Conservation (phyloP, 2,113 vertebrate species). For the Cyanistes caeruleus region DNA sequence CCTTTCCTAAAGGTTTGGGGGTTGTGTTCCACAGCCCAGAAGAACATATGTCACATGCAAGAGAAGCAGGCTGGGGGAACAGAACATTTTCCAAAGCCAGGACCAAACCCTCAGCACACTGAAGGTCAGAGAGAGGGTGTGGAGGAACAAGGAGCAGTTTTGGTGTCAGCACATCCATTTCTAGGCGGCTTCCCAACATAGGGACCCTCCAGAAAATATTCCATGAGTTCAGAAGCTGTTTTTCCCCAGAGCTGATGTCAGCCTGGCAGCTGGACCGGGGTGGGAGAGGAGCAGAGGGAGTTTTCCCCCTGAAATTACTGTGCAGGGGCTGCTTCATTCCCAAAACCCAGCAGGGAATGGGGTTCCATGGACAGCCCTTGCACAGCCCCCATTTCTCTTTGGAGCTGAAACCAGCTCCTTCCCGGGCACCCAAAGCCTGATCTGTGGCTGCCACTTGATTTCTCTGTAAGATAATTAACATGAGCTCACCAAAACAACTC, state of each 20-base stretch:
- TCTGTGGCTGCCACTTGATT: fast-evolving
- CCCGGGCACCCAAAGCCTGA: fast-evolving
- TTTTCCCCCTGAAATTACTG: background rate
- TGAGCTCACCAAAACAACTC: background rate
- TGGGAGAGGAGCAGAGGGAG: background rate
- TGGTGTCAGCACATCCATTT: fast-evolving
- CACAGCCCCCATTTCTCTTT: fast-evolving
- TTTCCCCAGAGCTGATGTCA: background rate
- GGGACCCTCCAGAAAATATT: background rate
- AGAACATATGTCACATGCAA: fast-evolving
- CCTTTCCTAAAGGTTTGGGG: background rate
- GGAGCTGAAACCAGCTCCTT: background rate
- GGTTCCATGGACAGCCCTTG: fast-evolving
- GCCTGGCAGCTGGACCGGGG: background rate
- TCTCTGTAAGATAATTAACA: fast-evolving
- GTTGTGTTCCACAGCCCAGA: background rate
- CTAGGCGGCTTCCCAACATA: background rate
- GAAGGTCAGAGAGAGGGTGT: fast-evolving
- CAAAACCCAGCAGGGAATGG: fast-evolving
- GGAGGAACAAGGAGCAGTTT: fast-evolving
- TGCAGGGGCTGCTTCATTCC: fast-evolving
- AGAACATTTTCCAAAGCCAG: background rate
- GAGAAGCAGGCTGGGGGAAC: background rate
- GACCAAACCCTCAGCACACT: fast-evolving
- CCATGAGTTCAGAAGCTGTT: fast-evolving